Conservation (phyloP, 2,888 invertebrate species). For the Chloroclysta siterata region DNA sequence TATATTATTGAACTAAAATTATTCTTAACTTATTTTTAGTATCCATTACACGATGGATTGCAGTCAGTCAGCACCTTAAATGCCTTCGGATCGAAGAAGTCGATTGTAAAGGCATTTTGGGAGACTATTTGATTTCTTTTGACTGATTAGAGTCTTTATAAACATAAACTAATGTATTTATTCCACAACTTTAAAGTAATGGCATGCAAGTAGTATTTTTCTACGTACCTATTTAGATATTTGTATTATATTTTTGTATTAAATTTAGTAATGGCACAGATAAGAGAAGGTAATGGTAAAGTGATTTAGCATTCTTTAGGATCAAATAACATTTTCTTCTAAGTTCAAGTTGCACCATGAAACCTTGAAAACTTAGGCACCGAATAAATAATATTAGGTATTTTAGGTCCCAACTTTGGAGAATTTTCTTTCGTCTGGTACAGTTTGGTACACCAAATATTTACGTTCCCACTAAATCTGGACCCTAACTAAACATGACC, state of each 20-base stretch:
- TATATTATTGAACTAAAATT: not conserved
- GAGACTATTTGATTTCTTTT: slow-evolving; percentile 25
- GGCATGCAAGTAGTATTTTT: no score
- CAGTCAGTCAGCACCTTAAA: slow-evolving; percentile 21
- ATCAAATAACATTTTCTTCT: no score
- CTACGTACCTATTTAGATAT: no score
- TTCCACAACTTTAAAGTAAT: not conserved
- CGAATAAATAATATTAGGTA: no score
- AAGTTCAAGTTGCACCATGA: no score
- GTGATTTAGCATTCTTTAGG: no score
- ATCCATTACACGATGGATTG: not conserved
- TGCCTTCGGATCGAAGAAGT: slow-evolving; percentile 34
- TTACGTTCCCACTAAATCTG: slow-evolving; percentile 50
- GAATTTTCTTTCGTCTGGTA: not conserved
- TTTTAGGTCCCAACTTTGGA: no score
- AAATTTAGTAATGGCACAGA: no score
- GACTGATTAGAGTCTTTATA: slow-evolving; percentile 12
- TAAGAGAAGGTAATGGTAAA: no score
- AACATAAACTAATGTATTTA: not conserved
- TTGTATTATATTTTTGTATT: no score
- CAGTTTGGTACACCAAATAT: slow-evolving; percentile 16
- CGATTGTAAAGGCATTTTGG: slow-evolving; percentile 26
- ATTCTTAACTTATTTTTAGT: not conserved
- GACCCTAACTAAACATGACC: slow-evolving; percentile 67
- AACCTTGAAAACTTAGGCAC: no score